Percentiles rank a stretch among this genome's conserved stretches.
These are phyloP conservation scores for Lota lota DNA, from an alignment of 2,113 vertebrate species.

Conservation along the genomic window DNA sequence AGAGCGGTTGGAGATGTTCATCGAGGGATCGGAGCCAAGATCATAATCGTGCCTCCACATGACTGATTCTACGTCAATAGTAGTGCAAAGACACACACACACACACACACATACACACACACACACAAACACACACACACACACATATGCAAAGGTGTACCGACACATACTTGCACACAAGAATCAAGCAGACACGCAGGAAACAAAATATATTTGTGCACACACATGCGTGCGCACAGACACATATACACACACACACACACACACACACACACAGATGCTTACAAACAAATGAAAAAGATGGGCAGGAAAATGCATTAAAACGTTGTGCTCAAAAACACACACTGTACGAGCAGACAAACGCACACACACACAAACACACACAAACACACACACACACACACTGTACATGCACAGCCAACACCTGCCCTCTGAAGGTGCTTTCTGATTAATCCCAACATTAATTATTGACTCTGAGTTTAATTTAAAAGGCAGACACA, in stretches of 20 bases:
- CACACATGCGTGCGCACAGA: not conserved
- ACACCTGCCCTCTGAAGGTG: constrained; percentile 65
- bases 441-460: constrained; percentile 71
- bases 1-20: constrained; percentile 39
- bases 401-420: not conserved
- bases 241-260: too few species aligned
- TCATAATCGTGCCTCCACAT: constrained; percentile 17
- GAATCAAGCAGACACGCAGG: constrained; percentile 3
- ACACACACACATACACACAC: constrained; percentile 6
- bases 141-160: constrained; percentile 1
- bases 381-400: not conserved
- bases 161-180: constrained; percentile 1
- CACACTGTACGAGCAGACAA: constrained; percentile 13
- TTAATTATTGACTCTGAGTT: constrained; percentile 78
- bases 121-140: not conserved
- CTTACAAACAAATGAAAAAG: not conserved
- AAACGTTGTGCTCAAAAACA: too few species aligned
- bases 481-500: constrained; percentile 77
- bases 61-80: not conserved
- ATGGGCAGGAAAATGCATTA: too few species aligned
- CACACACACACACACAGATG: constrained; percentile 3
- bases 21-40: constrained; percentile 45
- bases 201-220: not conserved
- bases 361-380: constrained; percentile 28
- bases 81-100: not conserved